Base-by-base conservation (phyloP, 37 sponge, comb jelly and placozoan species). In the Halichondria panicea region DNA sequence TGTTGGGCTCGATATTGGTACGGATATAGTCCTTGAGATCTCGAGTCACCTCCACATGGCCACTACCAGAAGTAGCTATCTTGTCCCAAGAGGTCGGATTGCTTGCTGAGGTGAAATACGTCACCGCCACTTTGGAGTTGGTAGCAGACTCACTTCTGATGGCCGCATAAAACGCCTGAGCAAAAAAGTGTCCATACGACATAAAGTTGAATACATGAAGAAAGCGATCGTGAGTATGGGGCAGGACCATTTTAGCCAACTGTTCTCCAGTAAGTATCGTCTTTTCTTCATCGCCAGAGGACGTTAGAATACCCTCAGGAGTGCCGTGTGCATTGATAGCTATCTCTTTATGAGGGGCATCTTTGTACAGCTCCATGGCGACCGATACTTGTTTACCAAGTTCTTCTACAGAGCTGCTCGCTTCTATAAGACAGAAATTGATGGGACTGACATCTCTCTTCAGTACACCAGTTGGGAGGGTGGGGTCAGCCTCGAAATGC, bases 301-400 rank as follows among this genome's bases (percentile, higher is more conserved):
- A 43, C n/a, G 70, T 24, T 22, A 56, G 41, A 5, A 68, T 70
- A 1, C 80, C 80, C 15, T 69, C 70, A 40, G 70, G 27, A 3
- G 42, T 53, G 1, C 35, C 80, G n/a, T 79, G 70, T n/a, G 58
- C 80, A 59, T 79, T 79, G 70, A 79, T 59, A 5, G 70, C 69
- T 21, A 79, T 50, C 11, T 70, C 70, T 43, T 79, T 79, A 57
- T 79, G 60, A 43, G 48, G 42, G 0, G 80, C 70, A 18, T 79
- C 69, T 24, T 58, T 79, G 70, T 79, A 69, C 43, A 27, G 19
- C 0, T 30, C 61, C 28, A 79, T 43, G n/a, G 61, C 45, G 41
- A 70, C 56, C 21, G 32, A 13, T 8, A 79, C 22, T 50, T 79
- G 80, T 11, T 38, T n/a, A 5, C 59, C 37, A 27, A 79, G 57